Base-by-base conservation (phyloP, 2,888 invertebrate species). In the Eulithis prunata region DNA sequence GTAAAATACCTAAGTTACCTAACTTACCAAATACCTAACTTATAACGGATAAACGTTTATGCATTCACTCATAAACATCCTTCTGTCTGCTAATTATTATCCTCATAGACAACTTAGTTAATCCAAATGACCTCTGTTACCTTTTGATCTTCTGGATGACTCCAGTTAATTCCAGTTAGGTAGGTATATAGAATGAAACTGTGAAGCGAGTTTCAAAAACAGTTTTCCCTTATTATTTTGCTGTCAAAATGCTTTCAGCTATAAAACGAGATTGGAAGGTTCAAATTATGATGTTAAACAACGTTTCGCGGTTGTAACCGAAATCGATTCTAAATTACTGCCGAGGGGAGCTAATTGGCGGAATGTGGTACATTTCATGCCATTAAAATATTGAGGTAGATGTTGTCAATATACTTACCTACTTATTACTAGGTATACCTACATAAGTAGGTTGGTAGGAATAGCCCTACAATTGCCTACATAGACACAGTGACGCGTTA, bases 241-340 rank as follows among this genome's bases (percentile, higher is more conserved):
- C 45, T 45, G 45, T 45, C 12, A 45, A n/a, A 45, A 45, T 3
- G 41, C 41, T 41, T 41, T 41, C n/a, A n/a, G 45, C n/a, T 45
- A 45, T 45, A 45, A 45, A 45, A 60, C 53, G 57, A 68, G 54
- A 67, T 67, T 64, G 58, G 51, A 14, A 55, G 58, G 43, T 61
- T 57, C 53, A 62, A 58, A 68, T 67, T 64, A 67, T 57, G 56
- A 68, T 58, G 61, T 64, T 64, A 64, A 63, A 56, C 61, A 61
- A 64, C 49, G 46, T 57, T 21, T 60, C 54, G 14, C 55, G 51
- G 57, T 53, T 43, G 14, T 38, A 57, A n/a, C 64, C 41, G 47
- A 53, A 62, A 68, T 62, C 65, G 68, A 68, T 68, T 59, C 58
- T 5, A 62, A 64, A 68, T 68, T 64, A 62, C 57, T 56, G 21